Evolutionary conservation across 1,140 invertebrate species (phyloP).

Genomic region (Centruroides sculpturatus): DNA sequence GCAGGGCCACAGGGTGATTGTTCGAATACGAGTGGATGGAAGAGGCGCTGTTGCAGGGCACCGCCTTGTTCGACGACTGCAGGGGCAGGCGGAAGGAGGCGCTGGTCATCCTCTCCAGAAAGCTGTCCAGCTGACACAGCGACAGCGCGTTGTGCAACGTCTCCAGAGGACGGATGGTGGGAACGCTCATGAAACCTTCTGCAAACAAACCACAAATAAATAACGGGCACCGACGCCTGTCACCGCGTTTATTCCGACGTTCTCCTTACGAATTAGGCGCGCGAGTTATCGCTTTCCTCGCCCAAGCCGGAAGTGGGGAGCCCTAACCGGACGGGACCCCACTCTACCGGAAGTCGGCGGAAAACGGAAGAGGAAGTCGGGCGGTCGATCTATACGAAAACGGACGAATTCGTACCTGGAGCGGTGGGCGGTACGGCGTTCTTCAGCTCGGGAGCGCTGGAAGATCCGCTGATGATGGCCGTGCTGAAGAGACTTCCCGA

Average conservation of each 20-base stretch:
- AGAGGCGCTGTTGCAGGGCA: neutral
- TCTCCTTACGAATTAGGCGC: no score
- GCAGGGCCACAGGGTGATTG: constrained; percentile 7
- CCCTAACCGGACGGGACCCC: no score
- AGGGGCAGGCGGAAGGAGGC: constrained; percentile 22
- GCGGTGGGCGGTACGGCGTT: constrained; percentile 46
- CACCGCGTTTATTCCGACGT: no score
- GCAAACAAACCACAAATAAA: neutral
- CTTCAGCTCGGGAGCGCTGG: constrained; percentile 73
- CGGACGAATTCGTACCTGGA: neutral
- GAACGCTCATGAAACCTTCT: constrained; percentile 75
- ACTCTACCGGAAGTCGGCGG: no score
- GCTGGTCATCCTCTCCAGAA: constrained; percentile 66
- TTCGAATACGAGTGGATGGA: neutral
- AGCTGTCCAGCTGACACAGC: constrained; percentile 70
- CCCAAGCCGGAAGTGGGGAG: no score
- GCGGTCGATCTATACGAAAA: no score
- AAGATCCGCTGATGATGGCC: constrained; percentile 82
- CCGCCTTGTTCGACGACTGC: constrained; percentile 18
- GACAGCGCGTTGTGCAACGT: constrained; percentile 91
- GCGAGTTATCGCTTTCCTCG: no score
- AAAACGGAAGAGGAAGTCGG: no score
- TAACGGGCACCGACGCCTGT: no score
- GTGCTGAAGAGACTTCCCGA: constrained; percentile 76
- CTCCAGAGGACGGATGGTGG: constrained; percentile 81